Evolutionary conservation across 2,888 invertebrate genomes (phyloP).

Genomic region (Branchinecta sandiegonensis): DNA sequence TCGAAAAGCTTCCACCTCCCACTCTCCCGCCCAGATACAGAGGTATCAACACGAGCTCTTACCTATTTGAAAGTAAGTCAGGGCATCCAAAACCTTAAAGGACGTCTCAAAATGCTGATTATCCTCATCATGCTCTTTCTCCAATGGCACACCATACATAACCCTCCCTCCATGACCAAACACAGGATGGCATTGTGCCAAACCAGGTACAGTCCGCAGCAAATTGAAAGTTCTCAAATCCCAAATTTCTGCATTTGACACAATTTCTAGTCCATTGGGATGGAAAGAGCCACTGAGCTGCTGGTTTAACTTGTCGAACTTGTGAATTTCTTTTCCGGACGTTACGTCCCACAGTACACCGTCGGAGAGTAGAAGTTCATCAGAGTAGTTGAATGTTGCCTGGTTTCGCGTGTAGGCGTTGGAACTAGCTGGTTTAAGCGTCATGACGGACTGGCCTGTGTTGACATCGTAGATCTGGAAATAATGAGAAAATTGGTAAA

Average conservation of each 20-base stretch:
- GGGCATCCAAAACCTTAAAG: conserved; percentile 85
- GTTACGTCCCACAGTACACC: conserved; percentile 90
- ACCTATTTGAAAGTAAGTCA: conserved; percentile 86
- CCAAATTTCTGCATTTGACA: conserved; percentile 98
- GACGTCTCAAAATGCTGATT: conserved; percentile 59
- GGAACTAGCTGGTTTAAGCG: conserved; percentile 61
- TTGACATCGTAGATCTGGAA: conserved; percentile 70
- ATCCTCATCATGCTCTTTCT: conserved; percentile 50
- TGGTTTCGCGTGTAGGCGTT: conserved; percentile 87
- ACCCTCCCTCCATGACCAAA: conserved; percentile 77
- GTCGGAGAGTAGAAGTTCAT: conserved; percentile 85
- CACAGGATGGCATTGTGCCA: conserved; percentile 75
- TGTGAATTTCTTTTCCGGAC: conserved; percentile 74
- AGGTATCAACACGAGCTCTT: conserved; percentile 29
- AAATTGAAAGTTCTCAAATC: conserved; percentile 87
- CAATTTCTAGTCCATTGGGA: conserved; percentile 86
- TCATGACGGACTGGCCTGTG: conserved; percentile 56
- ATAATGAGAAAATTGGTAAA: conserved; percentile 24
- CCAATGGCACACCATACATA: conserved; percentile 70
- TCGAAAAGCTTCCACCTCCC: too few relatives aligned
- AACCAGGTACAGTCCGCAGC: conserved; percentile 76
- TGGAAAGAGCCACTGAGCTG: conserved; percentile 89
- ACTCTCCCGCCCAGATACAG: too few relatives aligned
- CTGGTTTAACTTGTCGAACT: conserved; percentile 93
- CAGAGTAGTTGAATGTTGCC: conserved; percentile 84